A percentile compares a stretch with the other conserved stretches of the same genome.
Conservation (phyloP, 2,113 vertebrate species). For the Rhizomys pruinosus region DNA sequence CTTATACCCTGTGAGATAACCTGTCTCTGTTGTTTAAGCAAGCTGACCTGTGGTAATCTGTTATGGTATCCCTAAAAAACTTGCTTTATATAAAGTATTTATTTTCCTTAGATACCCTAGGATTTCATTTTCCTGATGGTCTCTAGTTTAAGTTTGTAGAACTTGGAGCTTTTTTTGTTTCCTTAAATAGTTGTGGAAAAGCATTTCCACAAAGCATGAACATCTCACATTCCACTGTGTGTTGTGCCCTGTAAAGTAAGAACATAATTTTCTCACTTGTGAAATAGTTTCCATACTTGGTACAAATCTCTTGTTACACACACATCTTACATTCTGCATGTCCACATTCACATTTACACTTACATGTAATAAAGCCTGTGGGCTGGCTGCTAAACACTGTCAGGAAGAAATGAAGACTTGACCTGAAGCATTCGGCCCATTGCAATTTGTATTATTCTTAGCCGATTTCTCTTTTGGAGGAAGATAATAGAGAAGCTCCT, state of each 20-base stretch:
- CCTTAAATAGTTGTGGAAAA: conserved; percentile 70
- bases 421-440: conserved; percentile 70
- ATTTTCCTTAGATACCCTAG: conserved; percentile 58
- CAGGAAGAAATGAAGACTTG: conserved; percentile 69
- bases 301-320: conserved; percentile 77
- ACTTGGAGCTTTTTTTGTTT: conserved; percentile 44
- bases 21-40: not conserved
- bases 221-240: conserved; percentile 10
- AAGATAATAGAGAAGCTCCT: not conserved
- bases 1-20: not conserved
- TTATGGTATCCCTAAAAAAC: not conserved
- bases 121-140: conserved; percentile 62
- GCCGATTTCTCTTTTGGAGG: conserved; percentile 45
- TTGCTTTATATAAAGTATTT: conserved; percentile 43
- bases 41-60: not conserved
- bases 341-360: conserved; percentile 82
- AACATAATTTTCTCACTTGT: conserved; percentile 78
- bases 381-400: conserved; percentile 79
- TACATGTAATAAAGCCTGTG: conserved; percentile 81
- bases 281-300: conserved; percentile 77
- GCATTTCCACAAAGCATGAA: conserved; percentile 48
- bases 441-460: conserved; percentile 70
- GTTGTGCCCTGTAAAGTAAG: conserved; percentile 64
- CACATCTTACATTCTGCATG: conserved; percentile 65
- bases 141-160: conserved; percentile 35